Evolutionary conservation across 2,797 vertebrate species (phyloP), one percentile per base, ranked within the genome.

Genomic region (Strix occidentalis): DNA sequence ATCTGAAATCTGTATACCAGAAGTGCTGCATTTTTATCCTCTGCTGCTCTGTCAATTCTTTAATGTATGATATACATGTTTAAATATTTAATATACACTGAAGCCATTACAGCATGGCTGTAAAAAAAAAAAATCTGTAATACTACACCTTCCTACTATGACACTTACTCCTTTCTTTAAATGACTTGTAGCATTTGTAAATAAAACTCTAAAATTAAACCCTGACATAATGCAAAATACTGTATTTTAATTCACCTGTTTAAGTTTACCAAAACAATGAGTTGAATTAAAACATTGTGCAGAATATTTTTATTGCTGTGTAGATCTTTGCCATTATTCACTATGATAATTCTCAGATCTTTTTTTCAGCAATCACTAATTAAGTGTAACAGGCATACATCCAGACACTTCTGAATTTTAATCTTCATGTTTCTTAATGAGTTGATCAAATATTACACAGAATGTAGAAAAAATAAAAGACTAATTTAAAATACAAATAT

Each of bases 371-470:
- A 88, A 21, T 85, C 76, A 51, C 65, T 91, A 91, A 94, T 92
- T 96, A 93, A 94, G 57, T 57, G 39, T 90, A 91, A 75, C 60
- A 92, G 89, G 58, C 90, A 89, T 45, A 46, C 79, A 89, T 94
- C 82, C 89, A 94, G 92, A 58, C 77, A 60, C 46, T 94, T 72
- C 61, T 95, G 95, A 90, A 96, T 97, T 92, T 93, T 95, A 93
- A 93, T 89, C 79, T 91, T 85, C 76, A 35, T 91, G 76, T 84
- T 95, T 95, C 89, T 87, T 94, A 96, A 96, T 92, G 84, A 91
- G 61, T 89, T 87, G 87, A 78, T 95, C 65, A 93, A 95, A 87
- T 81, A 92, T 69, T 89, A 54, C 64, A 46, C 78, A 81, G 90
- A 76, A 87, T 66, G 68, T 71, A 83, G 78, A 89, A 94, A 95